phyloP scores from a whole-genome alignment of 2,888 invertebrate species.

The Hofmannophila pseudospretella region DNA sequence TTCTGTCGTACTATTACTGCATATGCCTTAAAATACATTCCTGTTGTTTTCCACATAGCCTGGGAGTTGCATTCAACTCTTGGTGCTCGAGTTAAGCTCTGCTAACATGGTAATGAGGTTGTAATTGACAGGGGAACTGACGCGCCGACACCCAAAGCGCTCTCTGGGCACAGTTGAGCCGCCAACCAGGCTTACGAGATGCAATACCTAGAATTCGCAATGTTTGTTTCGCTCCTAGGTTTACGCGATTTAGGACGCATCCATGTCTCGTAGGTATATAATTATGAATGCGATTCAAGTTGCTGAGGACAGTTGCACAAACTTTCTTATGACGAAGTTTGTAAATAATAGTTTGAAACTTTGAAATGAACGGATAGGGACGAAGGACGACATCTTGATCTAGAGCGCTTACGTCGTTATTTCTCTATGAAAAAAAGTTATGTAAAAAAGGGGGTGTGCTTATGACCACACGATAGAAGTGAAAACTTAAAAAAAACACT shows the following conservation, averaged over 20 bases:
- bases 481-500: too few species aligned
- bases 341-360: too few species aligned
- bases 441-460: too few species aligned
- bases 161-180: conserved; percentile 13
- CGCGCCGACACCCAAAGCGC: conserved; percentile 16
- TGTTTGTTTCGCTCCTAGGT: conserved; percentile 14
- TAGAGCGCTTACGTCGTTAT: too few species aligned
- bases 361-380: too few species aligned
- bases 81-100: conserved; percentile 16
- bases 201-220: conserved; percentile 13
- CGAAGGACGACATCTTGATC: too few species aligned
- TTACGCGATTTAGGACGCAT: conserved; percentile 5
- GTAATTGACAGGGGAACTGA: conserved; percentile 34
- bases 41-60: conserved; percentile 7
- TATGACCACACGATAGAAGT: too few species aligned
- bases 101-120: conserved; percentile 33
- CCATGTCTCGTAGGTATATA: background rate
- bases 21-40: conserved; percentile 14
- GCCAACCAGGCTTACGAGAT: conserved; percentile 14
- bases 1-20: too few species aligned
- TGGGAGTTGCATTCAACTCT: conserved; percentile 14
- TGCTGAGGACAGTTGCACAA: too few species aligned
- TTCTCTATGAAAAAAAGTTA: too few species aligned
- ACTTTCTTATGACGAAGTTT: too few species aligned
- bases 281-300: too few species aligned